These are phyloP conservation scores for Gracilinanus agilis DNA, from an alignment of 2,113 vertebrate species.

Conservation along the genomic window DNA sequence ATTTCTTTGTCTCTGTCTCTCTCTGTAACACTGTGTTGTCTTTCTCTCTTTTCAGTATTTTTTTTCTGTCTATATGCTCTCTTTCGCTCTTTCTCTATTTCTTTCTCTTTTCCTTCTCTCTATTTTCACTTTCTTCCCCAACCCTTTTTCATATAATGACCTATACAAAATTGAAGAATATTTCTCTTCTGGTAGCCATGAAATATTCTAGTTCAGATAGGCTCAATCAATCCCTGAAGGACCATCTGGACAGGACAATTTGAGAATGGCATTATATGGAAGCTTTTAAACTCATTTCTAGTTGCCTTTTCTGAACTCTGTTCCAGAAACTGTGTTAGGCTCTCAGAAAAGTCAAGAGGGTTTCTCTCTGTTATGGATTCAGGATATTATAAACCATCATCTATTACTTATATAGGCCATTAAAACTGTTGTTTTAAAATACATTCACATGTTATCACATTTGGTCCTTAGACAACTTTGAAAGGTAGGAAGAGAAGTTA, in stretches of 20 bases:
- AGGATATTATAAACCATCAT: background rate
- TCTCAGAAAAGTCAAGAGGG: background rate
- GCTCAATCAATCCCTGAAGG: background rate
- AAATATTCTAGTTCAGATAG: background rate
- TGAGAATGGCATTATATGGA: background rate
- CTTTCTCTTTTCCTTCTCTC: background rate
- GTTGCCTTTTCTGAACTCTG: background rate
- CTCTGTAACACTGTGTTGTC: background rate
- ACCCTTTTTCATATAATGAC: background rate
- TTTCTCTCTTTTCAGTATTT: too few species aligned
- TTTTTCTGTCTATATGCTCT: background rate
- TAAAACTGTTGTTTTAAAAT: background rate
- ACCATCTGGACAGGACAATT: background rate
- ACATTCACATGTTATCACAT: background rate
- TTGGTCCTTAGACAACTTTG: background rate
- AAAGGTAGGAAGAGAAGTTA: background rate
- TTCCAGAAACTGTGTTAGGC: background rate
- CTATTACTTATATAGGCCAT: background rate
- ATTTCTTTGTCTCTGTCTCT: background rate
- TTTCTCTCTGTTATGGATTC: background rate
- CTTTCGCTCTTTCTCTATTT: background rate
- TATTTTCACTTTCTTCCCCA: background rate
- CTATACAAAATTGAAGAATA: conserved; percentile 17
- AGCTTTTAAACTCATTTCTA: background rate
- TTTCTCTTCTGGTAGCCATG: background rate